Evolutionary conservation across 2,888 invertebrate species (phyloP), one percentile per base, ranked within the genome.

Genomic region (Deladenus siricidicola): DNA sequence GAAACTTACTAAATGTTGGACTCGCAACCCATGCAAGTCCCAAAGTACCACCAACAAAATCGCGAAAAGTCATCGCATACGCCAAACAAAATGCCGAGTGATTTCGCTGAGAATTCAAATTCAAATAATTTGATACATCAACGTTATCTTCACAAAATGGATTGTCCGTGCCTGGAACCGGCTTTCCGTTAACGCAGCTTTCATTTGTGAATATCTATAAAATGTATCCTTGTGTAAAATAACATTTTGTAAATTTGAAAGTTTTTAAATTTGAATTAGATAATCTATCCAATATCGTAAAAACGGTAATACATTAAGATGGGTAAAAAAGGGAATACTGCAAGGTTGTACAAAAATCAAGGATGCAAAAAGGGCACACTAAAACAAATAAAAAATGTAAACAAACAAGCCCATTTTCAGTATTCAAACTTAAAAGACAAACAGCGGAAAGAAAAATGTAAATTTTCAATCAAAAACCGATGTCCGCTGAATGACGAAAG

Each of bases 11-110:
- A 81, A 82, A 82, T 62, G 89, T 89, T 0, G 93, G 91, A 66
- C 92, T 90, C 29, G 96, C 98, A 26, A 99, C 98, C 98, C 98
- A 99, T 3, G 98, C 98, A 50, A 99, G 83, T 24, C 98, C 98
- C 45, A 98, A 84, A 21, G 98, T 98, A 63, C 98, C 98, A 8
- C 93, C 93, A 23, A 91, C 91, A 80, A 98, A 98, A 81, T 98
- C 96, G 76, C 92, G 85, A 81, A 93, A 94, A 0, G 98, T 98
- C 82, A 99, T 94, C 65, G 98, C 91, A 80, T 96, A 99, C n/a
- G 98, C 96, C 66, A 99, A 85, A 80, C 98, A 99, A 83, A 96
- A 99, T 81, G 90, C 90, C 78, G 94, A 90, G 80, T 98, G 98
- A 83, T 98, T 91, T 60, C 89, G 88, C 67, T 94, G 84, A 14